Percentiles rank a stretch among this genome's conserved stretches.
These are phyloP conservation scores for Hestina assimilis DNA, from an alignment of 1,140 invertebrate genomes.

Conservation along the genomic window DNA sequence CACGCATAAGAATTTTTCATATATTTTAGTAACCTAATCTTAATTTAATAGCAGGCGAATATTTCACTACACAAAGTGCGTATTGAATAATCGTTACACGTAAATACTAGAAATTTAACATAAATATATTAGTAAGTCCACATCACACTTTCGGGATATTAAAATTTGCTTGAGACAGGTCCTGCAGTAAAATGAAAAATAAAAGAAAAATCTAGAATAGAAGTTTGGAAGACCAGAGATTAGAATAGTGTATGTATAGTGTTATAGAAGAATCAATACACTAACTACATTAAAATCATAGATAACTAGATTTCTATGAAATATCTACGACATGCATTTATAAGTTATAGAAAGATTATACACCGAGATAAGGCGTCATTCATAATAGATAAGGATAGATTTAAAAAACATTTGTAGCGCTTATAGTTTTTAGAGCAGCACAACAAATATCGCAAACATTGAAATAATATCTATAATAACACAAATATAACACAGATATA, in stretches of 20 bases:
- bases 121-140: conserved; percentile 19
- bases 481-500: conserved; percentile 38
- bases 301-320: conserved; percentile 4
- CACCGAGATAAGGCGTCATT: not conserved
- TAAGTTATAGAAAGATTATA: conserved; percentile 3
- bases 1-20: conserved; percentile 42
- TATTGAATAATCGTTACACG: too few species aligned
- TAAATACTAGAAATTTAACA: too few species aligned
- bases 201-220: conserved; percentile 37
- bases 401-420: not conserved
- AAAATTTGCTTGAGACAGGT: conserved; percentile 69
- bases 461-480: conserved; percentile 19
- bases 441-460: conserved; percentile 16
- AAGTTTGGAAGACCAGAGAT: conserved; percentile 46
- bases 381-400: not conserved
- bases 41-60: conserved; percentile 56
- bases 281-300: conserved; percentile 11
- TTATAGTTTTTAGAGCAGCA: conserved; percentile 2
- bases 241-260: conserved; percentile 42
- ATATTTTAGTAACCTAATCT: conserved; percentile 47
- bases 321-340: conserved; percentile 23
- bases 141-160: conserved; percentile 44
- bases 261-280: conserved; percentile 33
- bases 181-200: conserved; percentile 32
- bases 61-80: conserved; percentile 65